Conservation (phyloP, 1,140 invertebrate genomes). For the Plectus sambesii region DNA sequence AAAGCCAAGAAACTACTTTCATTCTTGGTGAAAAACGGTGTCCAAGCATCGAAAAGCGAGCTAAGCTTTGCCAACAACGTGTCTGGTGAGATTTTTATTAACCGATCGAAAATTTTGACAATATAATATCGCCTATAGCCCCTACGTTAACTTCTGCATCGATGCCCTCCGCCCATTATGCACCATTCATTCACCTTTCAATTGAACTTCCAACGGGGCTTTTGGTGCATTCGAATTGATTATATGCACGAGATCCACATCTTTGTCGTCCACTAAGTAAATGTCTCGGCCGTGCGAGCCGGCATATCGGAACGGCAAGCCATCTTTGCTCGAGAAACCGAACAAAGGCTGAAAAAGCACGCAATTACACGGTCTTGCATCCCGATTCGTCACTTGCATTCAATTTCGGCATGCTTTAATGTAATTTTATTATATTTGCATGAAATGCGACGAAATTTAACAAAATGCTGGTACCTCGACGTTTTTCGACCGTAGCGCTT, state of each 20-base stretch:
- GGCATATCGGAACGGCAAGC: conserved; percentile 18
- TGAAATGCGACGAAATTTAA: not conserved
- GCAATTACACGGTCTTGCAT: conserved; percentile 13
- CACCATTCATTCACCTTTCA: conserved; percentile 27
- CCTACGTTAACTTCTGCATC: no score
- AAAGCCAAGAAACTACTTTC: no score
- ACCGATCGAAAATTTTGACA: no score
- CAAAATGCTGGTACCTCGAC: conserved; percentile 14
- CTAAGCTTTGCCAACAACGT: no score
- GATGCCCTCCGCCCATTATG: not conserved
- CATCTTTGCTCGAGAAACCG: not conserved
- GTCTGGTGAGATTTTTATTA: no score
- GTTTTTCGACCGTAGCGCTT: conserved; percentile 23
- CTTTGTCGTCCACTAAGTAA: conserved; percentile 24
- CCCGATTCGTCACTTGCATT: no score
- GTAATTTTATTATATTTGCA: no score
- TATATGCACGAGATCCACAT: conserved; percentile 24
- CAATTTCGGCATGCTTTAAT: no score
- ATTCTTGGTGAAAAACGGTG: no score
- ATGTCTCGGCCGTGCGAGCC: conserved; percentile 25
- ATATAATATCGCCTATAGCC: no score
- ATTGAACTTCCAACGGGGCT: conserved; percentile 22
- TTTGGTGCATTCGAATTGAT: conserved; percentile 24
- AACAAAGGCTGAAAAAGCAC: not conserved
- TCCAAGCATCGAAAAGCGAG: no score